Evolutionary conservation across 2,797 vertebrate genomes (phyloP).

Genomic region (Aulostomus chinensis): DNA sequence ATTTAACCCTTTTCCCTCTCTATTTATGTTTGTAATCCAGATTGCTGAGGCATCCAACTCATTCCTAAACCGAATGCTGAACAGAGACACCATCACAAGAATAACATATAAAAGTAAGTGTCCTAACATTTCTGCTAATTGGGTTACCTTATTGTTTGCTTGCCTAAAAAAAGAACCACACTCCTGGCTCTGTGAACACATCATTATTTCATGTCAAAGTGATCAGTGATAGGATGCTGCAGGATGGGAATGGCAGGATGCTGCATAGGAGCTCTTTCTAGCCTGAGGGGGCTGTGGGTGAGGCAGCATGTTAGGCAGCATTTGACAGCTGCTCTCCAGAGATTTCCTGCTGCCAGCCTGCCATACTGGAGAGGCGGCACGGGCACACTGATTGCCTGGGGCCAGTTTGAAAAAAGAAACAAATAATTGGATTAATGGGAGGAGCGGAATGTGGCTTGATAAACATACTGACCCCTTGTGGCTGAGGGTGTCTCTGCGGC

Average conservation of each 20-base stretch:
- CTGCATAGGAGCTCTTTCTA: conserved; percentile 13
- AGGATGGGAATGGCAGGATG: not conserved
- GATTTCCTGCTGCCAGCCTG: conserved; percentile 29
- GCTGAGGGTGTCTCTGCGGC: conserved; percentile 35
- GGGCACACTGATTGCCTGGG: conserved; percentile 18
- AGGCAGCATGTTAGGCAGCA: conserved; percentile 10
- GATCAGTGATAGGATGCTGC: conserved; percentile 1
- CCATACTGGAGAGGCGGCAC: conserved; percentile 4
- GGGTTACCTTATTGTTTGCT: not conserved
- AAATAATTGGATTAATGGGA: conserved; percentile 74
- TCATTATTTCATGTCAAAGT: conserved; percentile 5
- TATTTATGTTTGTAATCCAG: conserved; percentile 68
- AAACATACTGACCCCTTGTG: conserved; percentile 70
- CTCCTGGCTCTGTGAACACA: not conserved
- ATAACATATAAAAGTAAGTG: conserved; percentile 99
- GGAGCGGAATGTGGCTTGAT: conserved; percentile 27
- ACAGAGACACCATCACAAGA: conserved; percentile 99
- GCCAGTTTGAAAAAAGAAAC: conserved; percentile 46
- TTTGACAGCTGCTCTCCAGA: conserved; percentile 46
- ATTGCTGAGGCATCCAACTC: conserved; percentile 97
- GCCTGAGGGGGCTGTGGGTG: conserved; percentile 18
- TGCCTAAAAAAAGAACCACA: not conserved
- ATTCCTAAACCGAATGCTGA: conserved; percentile 98
- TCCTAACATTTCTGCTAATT: not conserved
- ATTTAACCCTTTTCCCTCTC: not conserved